These are phyloP conservation scores for Murina feae DNA, from an alignment of 2,113 vertebrate species.

Conservation along the genomic window DNA sequence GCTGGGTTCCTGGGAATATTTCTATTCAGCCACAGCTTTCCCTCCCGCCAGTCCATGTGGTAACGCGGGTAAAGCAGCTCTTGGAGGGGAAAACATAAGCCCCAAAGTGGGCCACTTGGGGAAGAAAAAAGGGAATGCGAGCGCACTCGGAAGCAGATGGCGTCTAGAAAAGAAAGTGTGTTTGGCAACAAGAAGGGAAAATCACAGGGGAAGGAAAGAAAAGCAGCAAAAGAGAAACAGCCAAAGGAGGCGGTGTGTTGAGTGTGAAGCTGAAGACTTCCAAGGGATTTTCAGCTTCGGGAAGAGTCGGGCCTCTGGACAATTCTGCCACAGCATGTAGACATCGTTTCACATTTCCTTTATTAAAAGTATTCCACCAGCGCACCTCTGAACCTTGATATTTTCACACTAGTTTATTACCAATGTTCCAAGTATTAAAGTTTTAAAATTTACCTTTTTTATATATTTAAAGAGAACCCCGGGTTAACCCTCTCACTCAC, in stretches of 20 bases:
- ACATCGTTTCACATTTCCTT: slow-evolving; percentile 37
- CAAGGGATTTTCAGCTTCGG: slow-evolving; percentile 63
- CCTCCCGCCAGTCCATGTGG: background rate
- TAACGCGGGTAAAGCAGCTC: background rate
- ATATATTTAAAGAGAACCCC: background rate
- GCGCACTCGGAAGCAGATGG: slow-evolving; percentile 69
- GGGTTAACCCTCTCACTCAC: background rate
- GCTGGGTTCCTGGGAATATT: background rate
- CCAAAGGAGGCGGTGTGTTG: slow-evolving; percentile 71
- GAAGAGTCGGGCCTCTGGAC: slow-evolving; percentile 66
- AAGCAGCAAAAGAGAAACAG: slow-evolving; percentile 48
- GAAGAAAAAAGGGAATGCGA: slow-evolving; percentile 46
- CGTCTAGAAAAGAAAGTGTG: slow-evolving; percentile 62
- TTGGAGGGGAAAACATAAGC: background rate
- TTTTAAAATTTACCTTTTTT: slow-evolving; percentile 27
- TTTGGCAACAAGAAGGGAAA: slow-evolving; percentile 59
- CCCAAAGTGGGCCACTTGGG: background rate
- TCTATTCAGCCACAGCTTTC: background rate
- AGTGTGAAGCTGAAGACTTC: slow-evolving; percentile 65
- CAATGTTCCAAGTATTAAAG: background rate
- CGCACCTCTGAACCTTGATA: background rate
- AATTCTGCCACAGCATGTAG: background rate
- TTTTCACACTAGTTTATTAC: background rate
- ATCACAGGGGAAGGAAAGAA: slow-evolving; percentile 39
- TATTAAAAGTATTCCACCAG: slow-evolving; percentile 42